Base-by-base conservation (phyloP, 1,140 invertebrate species). In the Lamellibrachia luymesi region DNA sequence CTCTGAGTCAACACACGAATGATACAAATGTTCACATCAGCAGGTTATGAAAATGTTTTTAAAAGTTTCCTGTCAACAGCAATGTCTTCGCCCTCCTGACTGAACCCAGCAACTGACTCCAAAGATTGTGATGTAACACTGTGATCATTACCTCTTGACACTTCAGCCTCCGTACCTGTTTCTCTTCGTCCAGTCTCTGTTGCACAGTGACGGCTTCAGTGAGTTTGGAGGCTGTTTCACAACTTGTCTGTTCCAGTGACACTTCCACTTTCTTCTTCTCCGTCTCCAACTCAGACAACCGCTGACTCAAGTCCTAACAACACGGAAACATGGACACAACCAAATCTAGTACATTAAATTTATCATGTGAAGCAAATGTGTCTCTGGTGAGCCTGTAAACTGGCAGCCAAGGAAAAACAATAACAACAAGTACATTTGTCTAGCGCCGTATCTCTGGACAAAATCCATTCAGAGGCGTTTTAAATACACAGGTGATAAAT, bases 231-330 rank as follows among this genome's bases (percentile, higher is more conserved):
- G 27, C 90, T 13, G 90, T 91, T 51, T 91, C 90, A n/a, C 49
- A 25, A 13, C 49, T 50, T 10, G 90, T 91, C n/a, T 91, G 38
- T 50, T 91, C 50, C 51, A 92, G 51, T 1, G 52, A 38, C 8
- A 38, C 92, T 92, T 92, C 92, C 6, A 92, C 50, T 2, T 51
- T 92, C 50, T 56, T 64, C n/a, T 92, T 92, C 51, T 51, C 94
- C 27, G 94, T 94, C 49, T 95, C 94, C 90, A 95, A 93, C 10
- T 93, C 92, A n/a, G 95, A 94, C 51, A 96, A 93, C 92, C 95
- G 94, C 38, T 94, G 94, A 52, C 96, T 95, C 90, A 96, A 93
- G 64, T 95, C 95, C 95, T 96, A 90, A n/a, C 93, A 93, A 51
- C 49, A 91, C 92, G 2, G 51, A 92, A 7, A 91, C 51, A 91